Evolutionary conservation across 2,113 vertebrate species (phyloP).

Genomic region (Miniopterus natalensis): DNA sequence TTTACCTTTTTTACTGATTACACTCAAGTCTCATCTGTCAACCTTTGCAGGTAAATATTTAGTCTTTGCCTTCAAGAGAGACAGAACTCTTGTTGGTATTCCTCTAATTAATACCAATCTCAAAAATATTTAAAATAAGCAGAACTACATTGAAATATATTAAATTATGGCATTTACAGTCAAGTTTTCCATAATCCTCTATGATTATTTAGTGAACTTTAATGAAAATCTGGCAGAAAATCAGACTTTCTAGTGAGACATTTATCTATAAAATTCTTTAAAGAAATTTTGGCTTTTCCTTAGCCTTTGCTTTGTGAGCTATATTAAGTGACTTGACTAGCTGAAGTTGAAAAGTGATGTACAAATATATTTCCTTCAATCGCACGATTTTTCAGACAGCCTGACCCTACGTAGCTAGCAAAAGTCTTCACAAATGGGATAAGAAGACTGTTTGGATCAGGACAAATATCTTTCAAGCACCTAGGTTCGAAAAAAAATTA

Average conservation of each 20-base stretch:
- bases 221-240: slow-evolving; percentile 32
- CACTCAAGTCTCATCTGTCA: neutral
- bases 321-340: neutral
- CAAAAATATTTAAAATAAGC: slow-evolving; percentile 8
- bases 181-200: neutral
- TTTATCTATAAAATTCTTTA: neutral
- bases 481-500: neutral
- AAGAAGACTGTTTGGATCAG: neutral
- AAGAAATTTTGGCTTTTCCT: neutral
- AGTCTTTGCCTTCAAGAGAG: neutral
- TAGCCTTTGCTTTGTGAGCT: neutral
- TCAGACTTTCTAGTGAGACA: neutral
- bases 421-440: neutral
- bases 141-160: neutral
- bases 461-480: neutral
- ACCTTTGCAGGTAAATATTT: neutral
- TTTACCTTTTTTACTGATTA: neutral
- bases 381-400: neutral
- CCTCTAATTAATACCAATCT: neutral
- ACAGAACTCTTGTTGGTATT: neutral
- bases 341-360: neutral
- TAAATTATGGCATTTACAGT: neutral
- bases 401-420: neutral
- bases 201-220: neutral
- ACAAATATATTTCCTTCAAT: neutral